A percentile compares a stretch with the other conserved stretches of the same genome.
Conservation (phyloP, 2,797 vertebrate species). For the Falco berigora region DNA sequence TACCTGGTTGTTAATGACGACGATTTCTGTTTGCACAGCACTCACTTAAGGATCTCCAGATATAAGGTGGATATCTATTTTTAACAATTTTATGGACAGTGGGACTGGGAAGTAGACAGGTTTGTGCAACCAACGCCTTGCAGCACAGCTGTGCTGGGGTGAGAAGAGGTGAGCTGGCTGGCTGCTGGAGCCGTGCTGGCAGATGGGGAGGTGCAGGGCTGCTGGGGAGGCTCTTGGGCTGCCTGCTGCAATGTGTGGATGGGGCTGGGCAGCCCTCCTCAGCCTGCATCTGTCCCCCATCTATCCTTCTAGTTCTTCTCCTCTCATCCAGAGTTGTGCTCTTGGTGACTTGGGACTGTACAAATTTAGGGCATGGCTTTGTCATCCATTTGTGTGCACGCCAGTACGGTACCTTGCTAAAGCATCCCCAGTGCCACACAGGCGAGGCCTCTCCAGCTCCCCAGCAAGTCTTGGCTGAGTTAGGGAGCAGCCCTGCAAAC, state of each 20-base stretch:
- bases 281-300: not conserved
- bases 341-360: not conserved
- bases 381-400: not conserved
- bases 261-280: not conserved
- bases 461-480: not conserved
- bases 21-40: not conserved
- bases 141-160: not conserved
- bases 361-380: not conserved
- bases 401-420: not conserved
- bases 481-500: not conserved
- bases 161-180: not conserved
- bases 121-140: not conserved
- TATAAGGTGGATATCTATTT: not conserved
- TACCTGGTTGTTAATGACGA: not conserved
- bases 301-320: not conserved
- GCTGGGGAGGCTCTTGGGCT: not conserved
- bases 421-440: fast-evolving
- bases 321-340: not conserved
- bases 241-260: not conserved
- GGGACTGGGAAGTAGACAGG: not conserved
- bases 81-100: not conserved
- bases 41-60: not conserved
- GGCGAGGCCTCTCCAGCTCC: not conserved
- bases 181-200: not conserved
- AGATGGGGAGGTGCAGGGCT: not conserved